Evolutionary conservation across 2,797 vertebrate genomes (phyloP).

Genomic region (Semotilus atromaculatus): DNA sequence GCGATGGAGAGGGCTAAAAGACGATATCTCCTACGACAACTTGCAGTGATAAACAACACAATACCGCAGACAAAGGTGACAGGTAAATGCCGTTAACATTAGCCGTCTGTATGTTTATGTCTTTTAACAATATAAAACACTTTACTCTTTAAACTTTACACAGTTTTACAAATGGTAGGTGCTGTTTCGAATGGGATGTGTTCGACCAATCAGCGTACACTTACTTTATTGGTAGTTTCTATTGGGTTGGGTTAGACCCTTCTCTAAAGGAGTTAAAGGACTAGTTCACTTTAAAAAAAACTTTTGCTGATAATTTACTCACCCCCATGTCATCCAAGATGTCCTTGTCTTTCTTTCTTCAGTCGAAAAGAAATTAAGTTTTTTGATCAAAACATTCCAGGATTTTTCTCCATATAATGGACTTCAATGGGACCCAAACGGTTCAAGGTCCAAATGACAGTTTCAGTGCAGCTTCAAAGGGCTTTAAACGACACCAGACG

Average conservation of each 20-base stretch:
- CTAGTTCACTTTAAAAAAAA: too few relatives aligned
- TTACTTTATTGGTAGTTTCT: background rate
- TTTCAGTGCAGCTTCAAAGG: too few relatives aligned
- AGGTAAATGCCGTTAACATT: background rate
- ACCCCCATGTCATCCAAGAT: too few relatives aligned
- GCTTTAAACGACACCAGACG: too few relatives aligned
- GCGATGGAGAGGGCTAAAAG: background rate
- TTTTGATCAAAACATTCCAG: too few relatives aligned
- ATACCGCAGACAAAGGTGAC: background rate
- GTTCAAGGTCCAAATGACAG: too few relatives aligned
- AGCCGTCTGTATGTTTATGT: background rate
- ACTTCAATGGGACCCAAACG: too few relatives aligned
- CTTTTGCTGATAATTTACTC: too few relatives aligned
- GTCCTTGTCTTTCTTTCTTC: too few relatives aligned
- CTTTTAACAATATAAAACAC: background rate
- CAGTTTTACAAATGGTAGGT: background rate
- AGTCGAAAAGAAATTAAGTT: too few relatives aligned
- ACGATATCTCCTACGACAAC: background rate
- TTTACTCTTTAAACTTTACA: background rate
- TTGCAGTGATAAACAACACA: background rate
- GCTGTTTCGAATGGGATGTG: too few relatives aligned
- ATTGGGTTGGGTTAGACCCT: background rate
- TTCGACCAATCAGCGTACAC: background rate
- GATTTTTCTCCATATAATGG: too few relatives aligned
- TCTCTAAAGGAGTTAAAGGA: background rate